Conservation (phyloP, 2,797 vertebrate genomes). For the Neosilurus mollespiculum region DNA sequence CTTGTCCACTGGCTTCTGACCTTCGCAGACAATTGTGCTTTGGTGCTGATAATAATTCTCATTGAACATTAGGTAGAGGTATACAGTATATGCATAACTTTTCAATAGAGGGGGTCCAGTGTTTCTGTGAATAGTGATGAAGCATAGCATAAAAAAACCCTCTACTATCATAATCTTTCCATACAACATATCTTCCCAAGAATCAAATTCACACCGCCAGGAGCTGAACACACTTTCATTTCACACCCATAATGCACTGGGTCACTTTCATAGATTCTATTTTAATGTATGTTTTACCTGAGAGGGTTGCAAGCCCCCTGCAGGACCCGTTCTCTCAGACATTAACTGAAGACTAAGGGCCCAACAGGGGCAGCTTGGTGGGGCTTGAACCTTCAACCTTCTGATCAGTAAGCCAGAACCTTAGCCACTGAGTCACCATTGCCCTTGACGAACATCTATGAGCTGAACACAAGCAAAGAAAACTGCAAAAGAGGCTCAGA, state of each 20-base stretch:
- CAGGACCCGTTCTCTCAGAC: no score
- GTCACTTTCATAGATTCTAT: no score
- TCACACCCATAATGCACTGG: neutral
- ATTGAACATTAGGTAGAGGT: neutral
- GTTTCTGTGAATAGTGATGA: neutral
- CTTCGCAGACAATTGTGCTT: constrained; percentile 14
- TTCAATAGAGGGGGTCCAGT: neutral
- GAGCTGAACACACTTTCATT: neutral
- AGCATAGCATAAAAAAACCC: neutral
- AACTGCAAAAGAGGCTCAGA: neutral
- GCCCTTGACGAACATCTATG: no score
- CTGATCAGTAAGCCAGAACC: no score
- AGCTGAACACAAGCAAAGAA: no score
- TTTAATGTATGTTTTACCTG: no score
- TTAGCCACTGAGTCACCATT: no score
- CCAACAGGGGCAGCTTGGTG: no score
- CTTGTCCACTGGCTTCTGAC: constrained; percentile 14
- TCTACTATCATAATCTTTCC: neutral
- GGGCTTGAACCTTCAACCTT: no score
- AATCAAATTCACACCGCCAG: neutral
- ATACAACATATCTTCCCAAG: neutral
- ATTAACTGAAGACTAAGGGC: no score
- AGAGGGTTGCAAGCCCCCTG: no score
- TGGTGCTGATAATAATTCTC: neutral
- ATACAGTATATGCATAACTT: neutral